Base-by-base conservation (phyloP, 2,797 vertebrate species). In the Vultur gryphus region DNA sequence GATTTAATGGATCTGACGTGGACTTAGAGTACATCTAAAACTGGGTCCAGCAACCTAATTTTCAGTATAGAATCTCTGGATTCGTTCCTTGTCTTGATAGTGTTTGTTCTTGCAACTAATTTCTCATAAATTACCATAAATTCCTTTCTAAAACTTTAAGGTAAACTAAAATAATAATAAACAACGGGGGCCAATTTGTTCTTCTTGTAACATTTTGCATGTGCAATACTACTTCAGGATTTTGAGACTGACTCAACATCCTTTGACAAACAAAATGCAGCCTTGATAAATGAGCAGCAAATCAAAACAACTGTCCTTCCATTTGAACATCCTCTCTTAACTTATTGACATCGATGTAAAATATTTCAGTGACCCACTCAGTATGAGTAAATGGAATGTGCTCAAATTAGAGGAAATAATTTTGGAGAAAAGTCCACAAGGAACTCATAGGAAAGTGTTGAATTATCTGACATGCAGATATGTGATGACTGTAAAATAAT, bases 131-230 rank as follows among this genome's bases (percentile, higher is more conserved):
- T 61, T 59, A 6, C 10, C 16, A 35, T 55, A 15, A 75, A 77
- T 52, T 57, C 0, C 16, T 84, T 84, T 20, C 21, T 46, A 21
- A 65, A 96, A n/a, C 7, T 43, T 83, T 25, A 71, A 35, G 14
- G 6, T 33, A 64, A 87, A 55, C 26, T 78, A 62, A 91, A 91
- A 65, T 39, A 72, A 41, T n/a, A 28, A 21, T 66, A 11, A 90
- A 33, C 2, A 29, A 35, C 0, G 2, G 1, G 6, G 11, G 3
- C 1, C 2, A 84, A 7, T 43, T 78, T 82, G 8, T 64, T 72
- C 8, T 51, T 91, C 24, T 55, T 61, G 6, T 69, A 79, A 54
- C 5, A 13, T 7, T 82, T 59, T 82, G 37, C 6, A 6, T 16
- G 4, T 70, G 25, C 6, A 44, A 7, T 66, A 17, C 31, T 78